Conservation (phyloP, 2,888 invertebrate genomes). For the Drosophila pegasa region DNA sequence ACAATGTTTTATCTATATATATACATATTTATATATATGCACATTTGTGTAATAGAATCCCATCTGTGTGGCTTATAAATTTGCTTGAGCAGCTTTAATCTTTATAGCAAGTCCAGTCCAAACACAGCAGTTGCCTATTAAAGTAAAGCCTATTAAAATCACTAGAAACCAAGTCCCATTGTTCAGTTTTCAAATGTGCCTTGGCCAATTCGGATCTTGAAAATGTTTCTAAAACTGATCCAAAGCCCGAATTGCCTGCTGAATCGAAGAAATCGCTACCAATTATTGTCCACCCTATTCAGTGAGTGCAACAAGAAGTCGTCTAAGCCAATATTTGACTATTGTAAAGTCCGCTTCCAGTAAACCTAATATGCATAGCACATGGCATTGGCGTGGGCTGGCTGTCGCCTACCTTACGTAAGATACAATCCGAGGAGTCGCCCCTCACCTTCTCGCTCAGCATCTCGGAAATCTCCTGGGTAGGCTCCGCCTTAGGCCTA, state of each 20-base stretch:
- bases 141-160: constrained; percentile 33
- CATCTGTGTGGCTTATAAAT: constrained; percentile 18
- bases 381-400: constrained; percentile 84
- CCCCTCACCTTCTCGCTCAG: constrained; percentile 65
- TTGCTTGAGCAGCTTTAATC: constrained; percentile 28
- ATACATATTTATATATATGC: background rate
- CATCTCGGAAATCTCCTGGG: constrained; percentile 79
- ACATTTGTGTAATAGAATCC: constrained; percentile 8
- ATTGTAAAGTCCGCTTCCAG: constrained; percentile 49
- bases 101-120: constrained; percentile 22
- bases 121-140: background rate
- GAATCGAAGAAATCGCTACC: constrained; percentile 60
- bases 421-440: constrained; percentile 64
- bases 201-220: background rate
- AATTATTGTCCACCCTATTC: constrained; percentile 66
- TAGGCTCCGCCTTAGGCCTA: constrained; percentile 78
- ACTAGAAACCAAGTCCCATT: background rate
- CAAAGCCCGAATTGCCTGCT: constrained; percentile 51
- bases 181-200: constrained; percentile 20
- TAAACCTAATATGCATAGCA: constrained; percentile 79
- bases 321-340: background rate
- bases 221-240: constrained; percentile 45
- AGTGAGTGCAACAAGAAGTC: constrained; percentile 53
- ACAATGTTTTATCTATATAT: no score
- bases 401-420: constrained; percentile 81